These are phyloP conservation scores for Urosaurus nigricauda DNA, from an alignment of 2,797 vertebrate species.

Conservation along the genomic window DNA sequence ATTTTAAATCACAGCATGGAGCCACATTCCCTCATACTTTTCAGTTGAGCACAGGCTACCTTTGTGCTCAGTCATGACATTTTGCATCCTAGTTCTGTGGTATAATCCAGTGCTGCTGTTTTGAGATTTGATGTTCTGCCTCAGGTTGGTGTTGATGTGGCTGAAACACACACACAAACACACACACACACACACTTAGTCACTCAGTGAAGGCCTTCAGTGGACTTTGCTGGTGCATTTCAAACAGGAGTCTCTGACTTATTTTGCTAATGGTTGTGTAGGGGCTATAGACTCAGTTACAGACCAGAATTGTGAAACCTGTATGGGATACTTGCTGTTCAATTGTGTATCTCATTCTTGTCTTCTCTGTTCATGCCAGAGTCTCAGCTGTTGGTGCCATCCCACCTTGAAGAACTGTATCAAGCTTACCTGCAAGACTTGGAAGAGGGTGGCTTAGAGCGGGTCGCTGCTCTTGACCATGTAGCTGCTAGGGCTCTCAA, in stretches of 20 bases:
- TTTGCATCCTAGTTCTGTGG: neutral
- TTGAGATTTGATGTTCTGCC: neutral
- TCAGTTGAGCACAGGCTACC: neutral
- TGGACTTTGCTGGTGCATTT: neutral
- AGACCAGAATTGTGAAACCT: neutral
- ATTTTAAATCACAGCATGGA: neutral
- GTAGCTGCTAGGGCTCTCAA: slow-evolving; percentile 82
- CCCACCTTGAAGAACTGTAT: slow-evolving; percentile 88
- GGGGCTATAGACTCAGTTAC: too few species aligned
- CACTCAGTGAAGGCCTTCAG: neutral
- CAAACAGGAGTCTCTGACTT: neutral
- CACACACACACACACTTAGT: neutral
- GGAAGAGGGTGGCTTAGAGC: slow-evolving; percentile 85
- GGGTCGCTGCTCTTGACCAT: slow-evolving; percentile 83
- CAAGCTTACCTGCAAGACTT: slow-evolving; percentile 85
- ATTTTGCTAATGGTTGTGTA: neutral
- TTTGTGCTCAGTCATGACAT: neutral
- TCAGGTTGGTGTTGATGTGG: neutral
- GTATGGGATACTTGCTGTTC: neutral
- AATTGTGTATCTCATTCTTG: rapidly evolving
- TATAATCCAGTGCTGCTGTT: neutral
- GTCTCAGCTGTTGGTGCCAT: slow-evolving; percentile 85
- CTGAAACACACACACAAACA: neutral
- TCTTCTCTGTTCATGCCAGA: slow-evolving; percentile 76
- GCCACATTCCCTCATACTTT: neutral